Evolutionary conservation across 2,113 vertebrate genomes (phyloP), one percentile per base, ranked within the genome.

Genomic region (Narcine bancroftii): DNA sequence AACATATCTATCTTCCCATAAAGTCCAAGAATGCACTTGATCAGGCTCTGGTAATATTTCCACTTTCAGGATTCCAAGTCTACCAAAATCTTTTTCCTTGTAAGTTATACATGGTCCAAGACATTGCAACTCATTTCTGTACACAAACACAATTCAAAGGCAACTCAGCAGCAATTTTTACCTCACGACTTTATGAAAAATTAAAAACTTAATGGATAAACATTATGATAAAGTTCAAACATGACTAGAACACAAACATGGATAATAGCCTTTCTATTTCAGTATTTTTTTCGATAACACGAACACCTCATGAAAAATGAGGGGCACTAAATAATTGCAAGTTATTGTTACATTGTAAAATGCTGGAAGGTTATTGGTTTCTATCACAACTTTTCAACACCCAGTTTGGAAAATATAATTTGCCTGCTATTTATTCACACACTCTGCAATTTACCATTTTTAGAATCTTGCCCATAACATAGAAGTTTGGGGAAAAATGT

Each of bases 131-230:
- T n/a, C 47, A 50, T 47, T 83, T 10, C 21, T 9, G 47, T n/a
- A n/a, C n/a, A n/a, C n/a, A 53, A 26, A 29, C 21, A 83, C 79
- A 83, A 83, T 29, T 6, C 21, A 83, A 45, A 33, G 13, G 79
- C 79, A 83, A 53, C 53, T 29, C 24, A 83, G 45, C 79, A 33
- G 10, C 47, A 53, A 7, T 33, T 83, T 81, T 50, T 50, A 81
- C 9, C 17, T 81, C 33, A 83, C 53, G 45, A 6, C 79, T 24
- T 15, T 83, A 53, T 33, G 45, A 47, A 83, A 83, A 83, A 83
- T 45, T 83, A 83, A 83, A n/a, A 83, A 21, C 79, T 13, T 47
- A 83, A 53, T 53, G 79, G 79, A 50, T 83, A 50, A 83, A 29
- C 26, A 50, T 7, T 26, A 29, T 53, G 77, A 81, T 26, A 81